Conservation (phyloP, 2,113 vertebrate species). For the Vidua macroura region DNA sequence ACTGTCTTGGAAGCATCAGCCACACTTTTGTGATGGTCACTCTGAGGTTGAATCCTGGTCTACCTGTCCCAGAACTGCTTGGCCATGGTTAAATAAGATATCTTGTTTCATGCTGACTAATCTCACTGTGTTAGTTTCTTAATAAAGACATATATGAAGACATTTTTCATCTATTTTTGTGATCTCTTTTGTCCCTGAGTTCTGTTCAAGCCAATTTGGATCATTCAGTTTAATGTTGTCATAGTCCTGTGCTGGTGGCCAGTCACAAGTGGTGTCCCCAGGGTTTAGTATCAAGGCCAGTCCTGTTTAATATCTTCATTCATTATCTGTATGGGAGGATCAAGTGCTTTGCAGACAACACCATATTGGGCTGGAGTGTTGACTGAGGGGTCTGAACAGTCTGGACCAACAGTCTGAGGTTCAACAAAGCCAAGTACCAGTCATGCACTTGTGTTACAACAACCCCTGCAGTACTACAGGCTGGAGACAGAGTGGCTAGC, state of each 20-base stretch:
- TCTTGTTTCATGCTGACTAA: neutral
- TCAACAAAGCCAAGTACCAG: rapidly evolving
- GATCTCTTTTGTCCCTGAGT: neutral
- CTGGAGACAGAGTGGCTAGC: neutral
- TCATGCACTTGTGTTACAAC: neutral
- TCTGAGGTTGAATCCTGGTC: neutral
- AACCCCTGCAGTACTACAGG: neutral
- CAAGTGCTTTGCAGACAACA: neutral
- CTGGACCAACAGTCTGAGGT: neutral
- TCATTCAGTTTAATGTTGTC: neutral
- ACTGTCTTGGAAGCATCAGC: neutral
- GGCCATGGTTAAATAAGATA: neutral
- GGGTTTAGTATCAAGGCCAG: neutral
- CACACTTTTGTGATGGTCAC: neutral
- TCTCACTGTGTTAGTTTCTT: neutral
- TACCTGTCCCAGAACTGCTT: neutral
- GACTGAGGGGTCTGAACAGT: neutral
- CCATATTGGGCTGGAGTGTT: neutral
- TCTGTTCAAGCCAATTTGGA: neutral
- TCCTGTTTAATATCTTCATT: neutral
- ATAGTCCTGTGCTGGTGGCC: rapidly evolving
- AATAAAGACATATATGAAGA: neutral
- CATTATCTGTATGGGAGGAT: neutral
- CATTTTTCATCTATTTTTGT: neutral
- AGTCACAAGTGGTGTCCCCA: neutral